These are phyloP conservation scores for Philereme vetulata DNA, from an alignment of 2,888 invertebrate genomes.

Conservation along the genomic window DNA sequence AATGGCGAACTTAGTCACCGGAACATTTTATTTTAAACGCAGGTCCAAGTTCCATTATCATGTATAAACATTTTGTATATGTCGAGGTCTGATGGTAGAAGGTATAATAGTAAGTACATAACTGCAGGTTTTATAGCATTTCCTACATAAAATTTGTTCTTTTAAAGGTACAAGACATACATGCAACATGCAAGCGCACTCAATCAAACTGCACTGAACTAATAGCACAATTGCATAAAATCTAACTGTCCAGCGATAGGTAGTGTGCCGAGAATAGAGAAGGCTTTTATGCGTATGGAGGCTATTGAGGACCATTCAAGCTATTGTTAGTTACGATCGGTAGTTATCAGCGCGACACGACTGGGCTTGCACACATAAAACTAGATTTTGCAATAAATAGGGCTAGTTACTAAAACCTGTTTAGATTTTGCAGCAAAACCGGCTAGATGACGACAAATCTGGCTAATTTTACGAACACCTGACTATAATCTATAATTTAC, in stretches of 20 bases:
- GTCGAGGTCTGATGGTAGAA: no score
- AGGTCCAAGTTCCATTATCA: no score
- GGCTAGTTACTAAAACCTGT: no score
- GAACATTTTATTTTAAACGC: no score
- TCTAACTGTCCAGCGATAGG: conserved; percentile 6
- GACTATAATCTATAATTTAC: no score
- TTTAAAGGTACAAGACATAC: neutral
- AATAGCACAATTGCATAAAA: conserved; percentile 22
- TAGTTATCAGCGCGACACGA: conserved; percentile 12
- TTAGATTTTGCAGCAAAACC: no score
- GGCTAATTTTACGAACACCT: no score
- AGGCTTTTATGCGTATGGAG: conserved; percentile 16
- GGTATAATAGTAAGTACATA: no score
- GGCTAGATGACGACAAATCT: no score
- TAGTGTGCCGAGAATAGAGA: conserved; percentile 20
- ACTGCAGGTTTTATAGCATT: neutral
- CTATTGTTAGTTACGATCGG: conserved; percentile 20
- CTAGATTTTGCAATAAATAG: no score
- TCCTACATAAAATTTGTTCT: neutral
- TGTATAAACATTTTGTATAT: no score
- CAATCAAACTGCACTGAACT: neutral
- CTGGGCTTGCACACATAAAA: conserved; percentile 2
- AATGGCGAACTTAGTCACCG: no score
- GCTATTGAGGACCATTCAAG: conserved; percentile 9
- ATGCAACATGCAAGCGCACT: neutral